Percentiles rank a stretch among this genome's conserved stretches.
Evolutionary conservation across 2,888 invertebrate genomes (phyloP).

Genomic region (Zaprionus bogoriensis): DNA sequence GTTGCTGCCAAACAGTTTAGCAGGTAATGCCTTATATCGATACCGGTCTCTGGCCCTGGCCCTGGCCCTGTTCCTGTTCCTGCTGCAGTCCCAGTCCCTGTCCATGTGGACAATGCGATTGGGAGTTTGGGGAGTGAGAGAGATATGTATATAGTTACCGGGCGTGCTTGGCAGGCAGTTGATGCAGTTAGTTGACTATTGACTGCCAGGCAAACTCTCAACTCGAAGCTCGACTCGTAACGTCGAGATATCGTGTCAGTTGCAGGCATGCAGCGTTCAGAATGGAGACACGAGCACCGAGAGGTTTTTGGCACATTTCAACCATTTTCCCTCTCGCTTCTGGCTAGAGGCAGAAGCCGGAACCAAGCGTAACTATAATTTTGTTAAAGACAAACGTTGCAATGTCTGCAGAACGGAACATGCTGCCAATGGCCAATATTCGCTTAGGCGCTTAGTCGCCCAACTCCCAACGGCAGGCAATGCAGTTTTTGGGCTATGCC

Average conservation of each 20-base stretch:
- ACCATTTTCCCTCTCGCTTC: conserved; percentile 23
- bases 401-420: conserved; percentile 64
- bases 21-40: conserved; percentile 79
- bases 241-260: conserved; percentile 70
- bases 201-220: conserved; percentile 58
- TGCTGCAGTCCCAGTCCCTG: conserved; percentile 10
- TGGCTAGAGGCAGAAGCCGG: background rate
- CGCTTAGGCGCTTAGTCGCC: conserved; percentile 6
- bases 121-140: background rate
- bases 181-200: conserved; percentile 73
- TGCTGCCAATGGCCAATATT: conserved; percentile 65
- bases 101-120: conserved; percentile 9
- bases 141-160: conserved; percentile 32
- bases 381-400: conserved; percentile 72
- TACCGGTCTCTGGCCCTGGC: conserved; percentile 44
- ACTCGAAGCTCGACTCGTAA: conserved; percentile 10
- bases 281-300: conserved; percentile 26
- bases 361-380: conserved; percentile 61
- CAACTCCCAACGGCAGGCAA: conserved; percentile 37
- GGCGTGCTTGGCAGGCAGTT: conserved; percentile 63
- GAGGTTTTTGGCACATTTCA: conserved; percentile 62
- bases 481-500: conserved; percentile 48
- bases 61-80: conserved; percentile 23
- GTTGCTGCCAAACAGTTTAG: conserved; percentile 77
- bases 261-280: conserved; percentile 47